phyloP scores from a whole-genome alignment of 1,140 invertebrate species.

The Brachionus koreanus region DNA sequence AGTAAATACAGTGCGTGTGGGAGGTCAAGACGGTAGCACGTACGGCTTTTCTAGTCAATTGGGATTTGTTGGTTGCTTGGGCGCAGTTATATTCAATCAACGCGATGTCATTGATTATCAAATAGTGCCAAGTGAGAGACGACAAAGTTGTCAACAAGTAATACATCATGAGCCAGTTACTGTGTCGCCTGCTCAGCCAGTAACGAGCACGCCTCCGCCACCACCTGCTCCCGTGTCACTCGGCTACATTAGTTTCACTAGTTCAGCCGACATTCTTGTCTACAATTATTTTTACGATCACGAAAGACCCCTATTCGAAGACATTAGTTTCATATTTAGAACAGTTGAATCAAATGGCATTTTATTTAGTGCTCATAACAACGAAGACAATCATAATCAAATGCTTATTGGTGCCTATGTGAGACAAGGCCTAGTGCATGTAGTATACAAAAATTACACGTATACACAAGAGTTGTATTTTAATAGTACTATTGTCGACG shows the following conservation, averaged over 20 bases:
- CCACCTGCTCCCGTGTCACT: background rate
- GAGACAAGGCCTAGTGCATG: slow-evolving; percentile 19
- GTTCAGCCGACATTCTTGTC: background rate
- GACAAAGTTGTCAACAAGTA: slow-evolving; percentile 43
- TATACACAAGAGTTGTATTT: slow-evolving; percentile 26
- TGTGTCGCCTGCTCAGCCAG: background rate
- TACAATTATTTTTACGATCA: slow-evolving; percentile 41
- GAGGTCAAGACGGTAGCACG: background rate
- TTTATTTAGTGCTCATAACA: slow-evolving; percentile 36
- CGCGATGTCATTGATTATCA: slow-evolving; percentile 32
- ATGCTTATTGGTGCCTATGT: slow-evolving; percentile 7
- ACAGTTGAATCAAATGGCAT: slow-evolving; percentile 10
- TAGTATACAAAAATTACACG: slow-evolving; percentile 18
- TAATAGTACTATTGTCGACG: background rate
- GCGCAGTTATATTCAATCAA: slow-evolving; percentile 8
- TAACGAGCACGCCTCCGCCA: background rate
- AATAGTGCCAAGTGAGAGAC: slow-evolving; percentile 3
- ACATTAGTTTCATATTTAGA: slow-evolving; percentile 36
- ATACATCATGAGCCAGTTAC: background rate
- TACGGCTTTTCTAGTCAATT: slow-evolving; percentile 1
- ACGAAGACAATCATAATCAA: slow-evolving; percentile 31
- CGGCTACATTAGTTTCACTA: slow-evolving; percentile 11
- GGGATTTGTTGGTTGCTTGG: slow-evolving; percentile 26
- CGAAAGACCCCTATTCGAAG: slow-evolving; percentile 23
- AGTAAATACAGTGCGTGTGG: background rate